Percentiles rank a stretch among this genome's conserved stretches.
phyloP scores from a whole-genome alignment of 1,140 invertebrate species.

The Pentalonia nigronervosa region DNA sequence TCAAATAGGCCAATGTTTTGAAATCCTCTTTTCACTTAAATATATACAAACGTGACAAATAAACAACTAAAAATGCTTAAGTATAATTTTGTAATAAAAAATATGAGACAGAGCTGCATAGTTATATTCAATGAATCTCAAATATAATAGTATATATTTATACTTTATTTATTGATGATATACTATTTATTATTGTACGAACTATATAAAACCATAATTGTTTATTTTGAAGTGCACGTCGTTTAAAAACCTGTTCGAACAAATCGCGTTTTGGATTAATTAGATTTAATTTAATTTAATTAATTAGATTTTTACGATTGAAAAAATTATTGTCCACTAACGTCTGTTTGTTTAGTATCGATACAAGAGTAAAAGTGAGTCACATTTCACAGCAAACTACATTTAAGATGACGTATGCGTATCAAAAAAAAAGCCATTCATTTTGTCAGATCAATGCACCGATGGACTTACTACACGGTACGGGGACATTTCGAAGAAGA shows the following conservation, averaged over 20 bases:
- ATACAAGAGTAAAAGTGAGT: neutral
- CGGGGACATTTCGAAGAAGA: neutral
- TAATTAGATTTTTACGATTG: neutral
- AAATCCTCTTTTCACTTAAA: too few species aligned
- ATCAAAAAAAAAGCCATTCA: neutral
- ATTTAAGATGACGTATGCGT: neutral
- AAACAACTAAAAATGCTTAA: too few species aligned
- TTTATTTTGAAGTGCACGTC: neutral
- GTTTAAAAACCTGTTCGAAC: neutral
- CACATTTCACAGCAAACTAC: neutral
- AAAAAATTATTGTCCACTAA: neutral
- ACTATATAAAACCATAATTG: too few species aligned
- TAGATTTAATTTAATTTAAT: too few species aligned
- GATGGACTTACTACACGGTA: neutral
- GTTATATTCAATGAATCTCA: too few species aligned
- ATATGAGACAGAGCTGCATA: too few species aligned
- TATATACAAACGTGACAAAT: too few species aligned
- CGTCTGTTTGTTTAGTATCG: neutral
- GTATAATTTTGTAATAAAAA: too few species aligned
- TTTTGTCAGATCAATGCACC: neutral
- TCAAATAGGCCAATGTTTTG: too few species aligned
- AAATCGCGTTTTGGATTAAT: neutral
- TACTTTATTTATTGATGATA: too few species aligned
- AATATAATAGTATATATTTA: too few species aligned
- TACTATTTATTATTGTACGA: too few species aligned